Evolutionary conservation across 2,113 vertebrate genomes (phyloP), one percentile per base, ranked within the genome.

Genomic region (Suricata suricatta): DNA sequence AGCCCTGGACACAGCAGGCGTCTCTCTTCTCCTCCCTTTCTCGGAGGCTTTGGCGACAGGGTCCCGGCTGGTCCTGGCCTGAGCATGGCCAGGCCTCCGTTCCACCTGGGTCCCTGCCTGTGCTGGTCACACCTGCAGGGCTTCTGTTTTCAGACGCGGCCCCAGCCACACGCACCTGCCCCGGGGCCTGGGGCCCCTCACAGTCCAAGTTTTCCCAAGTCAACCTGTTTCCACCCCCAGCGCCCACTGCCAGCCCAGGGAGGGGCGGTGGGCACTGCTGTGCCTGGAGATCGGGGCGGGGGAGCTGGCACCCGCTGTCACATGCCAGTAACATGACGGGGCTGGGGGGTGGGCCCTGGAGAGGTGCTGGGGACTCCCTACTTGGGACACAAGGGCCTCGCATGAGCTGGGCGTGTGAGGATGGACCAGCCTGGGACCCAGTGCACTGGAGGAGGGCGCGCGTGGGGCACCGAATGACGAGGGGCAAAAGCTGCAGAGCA

Each of bases 331-430:
- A 57, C 0, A 0, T 23, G 41, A 25, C 0, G 0, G 1, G 16
- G 14, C 2, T 7, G 3, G 19, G 25, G 69, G 31, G 27, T 11
- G 35, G n/a, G 27, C 21, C 54, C 38, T n/a, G 44, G 64, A 33
- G 54, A 98, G 95, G 0, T 97, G 98, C 0, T 96, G 97, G 3
- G 98, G 19, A 33, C 63, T 19, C 52, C 64, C 87, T 69, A 14
- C 41, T 81, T 27, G 27, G 79, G 38, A 15, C 5, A 38, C 2
- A 17, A 0, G 52, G 33, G 44, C 11, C 41, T 92, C 68, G 12
- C 4, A 12, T 10, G 54, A 64, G 13, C n/a, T 6, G 31, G 66
- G 44, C 54, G 27, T 87, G 10, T 11, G 9, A 92, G 33, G 33
- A 69, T 1, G 13, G 47, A 1, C 1, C 63, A 29, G 64, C 35